These are phyloP conservation scores for Clivina fossor DNA, from an alignment of 2,888 invertebrate genomes.

Conservation along the genomic window DNA sequence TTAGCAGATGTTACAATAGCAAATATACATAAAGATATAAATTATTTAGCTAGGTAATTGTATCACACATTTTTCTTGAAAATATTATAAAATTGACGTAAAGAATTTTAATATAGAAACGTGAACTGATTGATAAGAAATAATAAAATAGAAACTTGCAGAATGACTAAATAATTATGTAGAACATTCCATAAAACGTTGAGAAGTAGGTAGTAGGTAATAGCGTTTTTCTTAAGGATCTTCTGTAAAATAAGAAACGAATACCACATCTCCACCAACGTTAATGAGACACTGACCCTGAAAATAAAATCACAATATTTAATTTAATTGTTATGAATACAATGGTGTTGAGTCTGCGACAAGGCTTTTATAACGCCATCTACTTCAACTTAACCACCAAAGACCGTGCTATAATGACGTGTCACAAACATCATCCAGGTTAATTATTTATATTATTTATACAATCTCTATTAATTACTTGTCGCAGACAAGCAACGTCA, in stretches of 20 bases:
- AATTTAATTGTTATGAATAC: constrained; percentile 19
- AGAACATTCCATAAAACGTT: constrained; percentile 25
- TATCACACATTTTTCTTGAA: no score
- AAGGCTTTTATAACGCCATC: background rate
- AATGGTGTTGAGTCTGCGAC: constrained; percentile 1
- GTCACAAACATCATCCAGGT: constrained; percentile 30
- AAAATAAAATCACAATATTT: constrained; percentile 47
- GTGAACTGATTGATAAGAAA: no score
- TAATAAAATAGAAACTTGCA: no score
- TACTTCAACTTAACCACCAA: no score
- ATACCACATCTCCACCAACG: constrained; percentile 92
- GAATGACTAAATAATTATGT: constrained; percentile 9
- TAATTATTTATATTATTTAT: constrained; percentile 40
- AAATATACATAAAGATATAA: no score
- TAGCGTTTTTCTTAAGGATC: constrained; percentile 39
- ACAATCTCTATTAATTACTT: constrained; percentile 40
- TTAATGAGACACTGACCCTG: constrained; percentile 96
- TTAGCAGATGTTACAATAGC: no score
- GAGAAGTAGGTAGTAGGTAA: constrained; percentile 4
- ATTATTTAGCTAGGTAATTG: no score
- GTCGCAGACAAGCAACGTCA: constrained; percentile 32
- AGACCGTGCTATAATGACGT: constrained; percentile 31
- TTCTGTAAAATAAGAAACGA: constrained; percentile 69
- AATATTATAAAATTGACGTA: no score
- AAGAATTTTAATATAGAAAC: no score